Percentiles rank a stretch among this genome's conserved stretches.
phyloP scores from a whole-genome alignment of 2,113 vertebrate genomes.

The Macheiramphus alcinus region DNA sequence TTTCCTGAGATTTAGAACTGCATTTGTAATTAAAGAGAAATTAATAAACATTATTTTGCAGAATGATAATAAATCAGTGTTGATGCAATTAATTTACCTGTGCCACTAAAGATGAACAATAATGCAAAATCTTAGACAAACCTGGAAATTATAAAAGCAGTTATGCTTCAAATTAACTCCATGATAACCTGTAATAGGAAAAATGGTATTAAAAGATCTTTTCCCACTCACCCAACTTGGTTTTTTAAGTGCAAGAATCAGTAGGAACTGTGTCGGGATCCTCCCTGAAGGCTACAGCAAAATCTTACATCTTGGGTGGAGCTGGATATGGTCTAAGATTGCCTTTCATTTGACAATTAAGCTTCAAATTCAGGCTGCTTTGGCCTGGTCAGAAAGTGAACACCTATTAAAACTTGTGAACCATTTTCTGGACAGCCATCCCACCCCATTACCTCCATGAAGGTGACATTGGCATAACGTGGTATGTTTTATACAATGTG shows the following conservation, averaged over 20 bases:
- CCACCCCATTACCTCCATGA: not conserved
- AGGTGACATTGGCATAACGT: not conserved
- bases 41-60: not conserved
- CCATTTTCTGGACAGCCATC: not conserved
- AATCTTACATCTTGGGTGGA: not conserved
- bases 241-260: not conserved
- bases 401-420: not conserved
- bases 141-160: not conserved
- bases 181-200: not conserved
- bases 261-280: not conserved
- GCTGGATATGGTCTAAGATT: not conserved
- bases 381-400: not conserved
- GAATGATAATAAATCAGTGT: not conserved
- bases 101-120: not conserved
- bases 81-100: not conserved
- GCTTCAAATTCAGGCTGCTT: not conserved
- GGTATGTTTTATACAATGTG: not conserved
- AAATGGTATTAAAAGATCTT: not conserved
- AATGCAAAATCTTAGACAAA: not conserved
- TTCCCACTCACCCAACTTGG: not conserved
- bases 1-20: not conserved
- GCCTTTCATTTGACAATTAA: not conserved
- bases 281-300: not conserved
- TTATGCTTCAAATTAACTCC: not conserved
- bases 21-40: not conserved